Evolutionary conservation across 2,888 invertebrate species (phyloP).

Genomic region (Acronicta alni): DNA sequence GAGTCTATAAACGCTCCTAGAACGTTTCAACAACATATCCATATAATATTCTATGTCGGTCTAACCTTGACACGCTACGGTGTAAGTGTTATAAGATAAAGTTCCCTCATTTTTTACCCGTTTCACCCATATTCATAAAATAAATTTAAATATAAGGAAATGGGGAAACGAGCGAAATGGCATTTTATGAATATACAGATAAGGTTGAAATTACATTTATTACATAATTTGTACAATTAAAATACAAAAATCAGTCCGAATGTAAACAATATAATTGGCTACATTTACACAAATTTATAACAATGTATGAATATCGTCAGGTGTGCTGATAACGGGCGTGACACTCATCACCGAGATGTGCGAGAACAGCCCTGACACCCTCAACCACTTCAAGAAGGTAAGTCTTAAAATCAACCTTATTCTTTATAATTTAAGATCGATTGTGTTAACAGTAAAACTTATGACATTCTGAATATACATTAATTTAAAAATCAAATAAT

Average conservation of each 20-base stretch:
- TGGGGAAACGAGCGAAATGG: no score
- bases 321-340: conserved; percentile 98
- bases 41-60: no score
- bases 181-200: no score
- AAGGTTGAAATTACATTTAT: no score
- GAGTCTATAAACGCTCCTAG: no score
- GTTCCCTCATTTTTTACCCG: conserved; percentile 1
- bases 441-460: background rate
- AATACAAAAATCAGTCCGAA: no score
- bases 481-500: background rate
- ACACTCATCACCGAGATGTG: conserved; percentile 99
- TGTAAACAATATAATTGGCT: background rate
- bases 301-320: conserved; percentile 77
- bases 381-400: conserved; percentile 99
- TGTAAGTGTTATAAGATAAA: conserved; percentile 17
- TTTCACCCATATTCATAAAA: no score
- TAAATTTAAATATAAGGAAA: no score
- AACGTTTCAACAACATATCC: no score
- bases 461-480: conserved; percentile 4
- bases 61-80: no score
- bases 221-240: no score
- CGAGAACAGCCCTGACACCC: conserved; percentile 98
- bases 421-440: background rate
- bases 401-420: conserved; percentile 52
- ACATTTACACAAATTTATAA: conserved; percentile 1